Evolutionary conservation across 2,113 vertebrate species (phyloP).

Genomic region (Ochotona princeps): DNA sequence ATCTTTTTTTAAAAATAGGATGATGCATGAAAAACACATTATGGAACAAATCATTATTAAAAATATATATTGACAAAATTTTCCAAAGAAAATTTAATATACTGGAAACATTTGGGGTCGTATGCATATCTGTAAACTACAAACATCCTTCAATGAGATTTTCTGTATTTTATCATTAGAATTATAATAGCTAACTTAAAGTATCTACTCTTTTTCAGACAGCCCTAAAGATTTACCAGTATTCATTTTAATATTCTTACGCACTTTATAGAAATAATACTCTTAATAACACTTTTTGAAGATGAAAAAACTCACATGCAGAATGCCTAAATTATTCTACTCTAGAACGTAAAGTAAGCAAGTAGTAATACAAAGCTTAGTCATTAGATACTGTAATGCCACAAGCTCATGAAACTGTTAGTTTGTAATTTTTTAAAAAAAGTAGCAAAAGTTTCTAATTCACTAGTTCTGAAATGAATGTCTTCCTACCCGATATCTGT

Average conservation of each 20-base stretch:
- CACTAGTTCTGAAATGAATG: not conserved
- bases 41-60: too few relatives aligned
- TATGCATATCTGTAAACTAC: too few relatives aligned
- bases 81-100: too few relatives aligned
- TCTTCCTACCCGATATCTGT: not conserved
- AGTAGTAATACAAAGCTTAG: not conserved
- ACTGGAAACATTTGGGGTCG: too few relatives aligned
- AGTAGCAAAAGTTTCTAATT: not conserved
- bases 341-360: not conserved
- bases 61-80: too few relatives aligned
- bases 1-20: too few relatives aligned
- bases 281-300: not conserved
- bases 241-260: not conserved
- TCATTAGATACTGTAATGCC: accelerated
- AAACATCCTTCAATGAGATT: too few relatives aligned
- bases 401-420: not conserved
- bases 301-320: not conserved
- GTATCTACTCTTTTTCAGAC: too few relatives aligned
- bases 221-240: too few relatives aligned
- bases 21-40: too few relatives aligned
- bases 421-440: not conserved
- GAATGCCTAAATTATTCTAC: not conserved
- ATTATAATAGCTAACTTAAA: too few relatives aligned
- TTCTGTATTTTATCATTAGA: too few relatives aligned
- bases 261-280: not conserved